A percentile compares a stretch with the other conserved stretches of the same genome.
These are phyloP conservation scores for Prolemur simus DNA, from an alignment of 2,113 vertebrate genomes.

Conservation along the genomic window DNA sequence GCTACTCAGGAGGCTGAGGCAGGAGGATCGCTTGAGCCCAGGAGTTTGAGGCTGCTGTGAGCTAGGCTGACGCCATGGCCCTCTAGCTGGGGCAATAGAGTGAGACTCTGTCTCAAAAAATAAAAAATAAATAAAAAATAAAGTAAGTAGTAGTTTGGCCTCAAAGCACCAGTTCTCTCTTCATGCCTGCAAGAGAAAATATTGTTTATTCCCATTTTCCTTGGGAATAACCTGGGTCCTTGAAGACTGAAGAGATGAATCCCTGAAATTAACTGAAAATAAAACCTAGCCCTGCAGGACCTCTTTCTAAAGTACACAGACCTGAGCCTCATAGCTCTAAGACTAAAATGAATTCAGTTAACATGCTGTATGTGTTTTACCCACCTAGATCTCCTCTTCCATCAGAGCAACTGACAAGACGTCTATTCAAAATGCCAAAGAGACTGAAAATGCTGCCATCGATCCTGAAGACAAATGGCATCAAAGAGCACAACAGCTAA, in stretches of 20 bases:
- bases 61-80: too few species aligned
- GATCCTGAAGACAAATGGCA: slow-evolving; percentile 80
- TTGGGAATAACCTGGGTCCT: not conserved
- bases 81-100: too few species aligned
- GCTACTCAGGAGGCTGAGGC: too few species aligned
- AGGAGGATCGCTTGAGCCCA: too few species aligned
- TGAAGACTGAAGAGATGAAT: not conserved
- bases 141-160: not conserved
- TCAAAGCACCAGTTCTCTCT: not conserved
- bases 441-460: slow-evolving; percentile 55
- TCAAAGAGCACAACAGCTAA: slow-evolving; percentile 84
- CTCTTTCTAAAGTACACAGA: not conserved
- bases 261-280: slow-evolving; percentile 11
- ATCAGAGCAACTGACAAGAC: slow-evolving; percentile 45
- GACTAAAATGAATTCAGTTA: slow-evolving; percentile 5
- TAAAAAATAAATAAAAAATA: not conserved
- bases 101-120: too few species aligned
- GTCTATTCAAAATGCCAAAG: slow-evolving; percentile 12
- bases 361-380: slow-evolving; percentile 17
- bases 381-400: slow-evolving; percentile 68
- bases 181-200: not conserved
- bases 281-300: not conserved
- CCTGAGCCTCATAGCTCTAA: not conserved
- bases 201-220: not conserved
- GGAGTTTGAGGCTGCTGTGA: too few species aligned